Evolutionary conservation across 2,888 invertebrate genomes (phyloP).

Genomic region (Hetaerina titia): DNA sequence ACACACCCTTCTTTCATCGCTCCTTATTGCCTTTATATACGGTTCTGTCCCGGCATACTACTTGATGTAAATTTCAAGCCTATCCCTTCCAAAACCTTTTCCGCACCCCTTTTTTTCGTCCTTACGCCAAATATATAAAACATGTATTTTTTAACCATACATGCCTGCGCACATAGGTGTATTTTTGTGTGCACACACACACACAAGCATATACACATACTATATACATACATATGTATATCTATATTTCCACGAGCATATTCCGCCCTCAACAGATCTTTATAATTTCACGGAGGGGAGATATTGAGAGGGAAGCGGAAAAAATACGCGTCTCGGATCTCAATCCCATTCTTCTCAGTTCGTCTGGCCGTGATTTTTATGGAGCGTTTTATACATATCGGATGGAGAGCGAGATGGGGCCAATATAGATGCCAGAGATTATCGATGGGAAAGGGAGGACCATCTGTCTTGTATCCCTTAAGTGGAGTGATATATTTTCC

Average conservation of each 20-base stretch:
- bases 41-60: no score
- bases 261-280: background rate
- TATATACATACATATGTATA: no score
- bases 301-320: background rate
- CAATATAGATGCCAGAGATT: conserved; percentile 39
- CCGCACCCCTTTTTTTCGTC: no score
- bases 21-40: no score
- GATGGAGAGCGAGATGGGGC: background rate
- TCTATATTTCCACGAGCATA: background rate
- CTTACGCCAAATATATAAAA: no score
- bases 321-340: background rate
- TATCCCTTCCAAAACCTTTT: no score
- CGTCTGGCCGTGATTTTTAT: conserved; percentile 26
- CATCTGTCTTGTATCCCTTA: conserved; percentile 37
- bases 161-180: no score
- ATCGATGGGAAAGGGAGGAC: conserved; percentile 35
- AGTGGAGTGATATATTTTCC: conserved; percentile 15
- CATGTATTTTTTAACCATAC: no score
- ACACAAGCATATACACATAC: no score
- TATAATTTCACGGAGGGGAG: background rate
- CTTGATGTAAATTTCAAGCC: no score
- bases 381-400: background rate
- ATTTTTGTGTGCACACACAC: no score
- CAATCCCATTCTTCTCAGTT: conserved; percentile 1
- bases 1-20: no score